Evolutionary conservation across 2,113 vertebrate genomes (phyloP).

Genomic region (Natator depressus): DNA sequence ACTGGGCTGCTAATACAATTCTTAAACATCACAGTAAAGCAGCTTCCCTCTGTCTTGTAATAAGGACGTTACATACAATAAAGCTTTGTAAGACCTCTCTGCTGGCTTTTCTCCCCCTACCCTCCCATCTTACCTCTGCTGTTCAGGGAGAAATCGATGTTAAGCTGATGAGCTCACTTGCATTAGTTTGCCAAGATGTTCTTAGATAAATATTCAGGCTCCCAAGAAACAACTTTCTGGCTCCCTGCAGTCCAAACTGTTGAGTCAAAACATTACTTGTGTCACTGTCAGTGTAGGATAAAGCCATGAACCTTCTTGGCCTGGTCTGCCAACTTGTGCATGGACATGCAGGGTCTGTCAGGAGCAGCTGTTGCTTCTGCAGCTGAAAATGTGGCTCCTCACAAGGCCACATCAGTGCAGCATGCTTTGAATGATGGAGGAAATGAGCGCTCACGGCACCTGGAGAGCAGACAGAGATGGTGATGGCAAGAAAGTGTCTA

Average conservation of each 20-base stretch:
- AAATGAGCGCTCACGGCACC: neutral
- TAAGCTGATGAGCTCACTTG: neutral
- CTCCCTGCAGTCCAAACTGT: neutral
- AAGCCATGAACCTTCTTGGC: neutral
- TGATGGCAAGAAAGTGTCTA: too few relatives aligned
- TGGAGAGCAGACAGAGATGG: neutral
- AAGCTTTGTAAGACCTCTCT: conserved; percentile 2
- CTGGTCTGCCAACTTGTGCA: neutral
- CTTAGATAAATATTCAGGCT: neutral
- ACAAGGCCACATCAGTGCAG: neutral
- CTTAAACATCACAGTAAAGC: conserved; percentile 10
- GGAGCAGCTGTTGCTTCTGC: neutral
- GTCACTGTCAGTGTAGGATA: neutral
- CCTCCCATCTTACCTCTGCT: neutral
- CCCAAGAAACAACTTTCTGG: neutral
- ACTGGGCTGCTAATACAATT: neutral
- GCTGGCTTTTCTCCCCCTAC: neutral
- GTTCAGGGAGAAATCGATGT: neutral
- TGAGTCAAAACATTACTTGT: neutral
- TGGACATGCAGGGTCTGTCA: neutral
- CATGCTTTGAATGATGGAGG: neutral
- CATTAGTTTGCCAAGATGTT: neutral
- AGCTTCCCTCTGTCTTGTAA: conserved; percentile 33
- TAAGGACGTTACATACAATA: neutral
- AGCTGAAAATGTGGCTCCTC: neutral